A percentile compares a stretch with the other conserved stretches of the same genome.
phyloP scores from a whole-genome alignment of 2,113 vertebrate species.

The Sander vitreus region DNA sequence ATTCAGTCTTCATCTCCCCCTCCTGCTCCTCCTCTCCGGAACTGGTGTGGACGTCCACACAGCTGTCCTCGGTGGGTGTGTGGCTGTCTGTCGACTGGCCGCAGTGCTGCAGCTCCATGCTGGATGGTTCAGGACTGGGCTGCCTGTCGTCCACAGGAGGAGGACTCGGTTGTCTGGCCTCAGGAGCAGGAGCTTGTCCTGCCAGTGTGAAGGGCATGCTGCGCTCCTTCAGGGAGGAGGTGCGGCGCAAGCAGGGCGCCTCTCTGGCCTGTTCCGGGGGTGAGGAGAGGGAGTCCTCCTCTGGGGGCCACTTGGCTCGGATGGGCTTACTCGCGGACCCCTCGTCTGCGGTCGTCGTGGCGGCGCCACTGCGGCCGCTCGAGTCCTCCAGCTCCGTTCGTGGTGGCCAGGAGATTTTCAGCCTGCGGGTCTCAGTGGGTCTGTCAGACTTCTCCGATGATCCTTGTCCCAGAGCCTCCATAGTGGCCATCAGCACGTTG shows the following conservation, averaged over 20 bases:
- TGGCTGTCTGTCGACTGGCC: conserved; percentile 25
- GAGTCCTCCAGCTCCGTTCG: conserved; percentile 63
- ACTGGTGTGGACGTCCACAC: conserved; percentile 62
- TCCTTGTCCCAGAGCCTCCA: conserved; percentile 90
- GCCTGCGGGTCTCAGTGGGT: conserved; percentile 89
- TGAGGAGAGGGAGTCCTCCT: conserved; percentile 84
- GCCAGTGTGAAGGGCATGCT: conserved; percentile 88
- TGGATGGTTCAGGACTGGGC: conserved; percentile 37
- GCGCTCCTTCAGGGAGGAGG: conserved; percentile 91
- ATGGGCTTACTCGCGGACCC: conserved; percentile 80
- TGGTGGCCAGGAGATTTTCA: conserved; percentile 96
- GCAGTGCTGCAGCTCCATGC: conserved; percentile 55
- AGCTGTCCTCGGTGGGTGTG: conserved; percentile 52
- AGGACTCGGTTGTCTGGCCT: conserved; percentile 30
- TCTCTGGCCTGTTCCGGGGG: conserved; percentile 72
- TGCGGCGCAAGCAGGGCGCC: conserved; percentile 85
- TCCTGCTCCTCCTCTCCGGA: conserved; percentile 60
- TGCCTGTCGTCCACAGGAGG: conserved; percentile 66
- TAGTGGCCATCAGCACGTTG: conserved; percentile 89
- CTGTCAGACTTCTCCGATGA: conserved; percentile 80
- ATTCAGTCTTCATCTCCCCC: conserved; percentile 45
- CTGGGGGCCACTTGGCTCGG: conserved; percentile 95
- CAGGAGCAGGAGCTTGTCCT: conserved; percentile 39
- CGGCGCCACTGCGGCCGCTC: conserved; percentile 44
- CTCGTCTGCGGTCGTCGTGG: conserved; percentile 71